Evolutionary conservation across 2,113 vertebrate genomes (phyloP), one percentile per base, ranked within the genome.

Genomic region (Dromiciops gliroides): DNA sequence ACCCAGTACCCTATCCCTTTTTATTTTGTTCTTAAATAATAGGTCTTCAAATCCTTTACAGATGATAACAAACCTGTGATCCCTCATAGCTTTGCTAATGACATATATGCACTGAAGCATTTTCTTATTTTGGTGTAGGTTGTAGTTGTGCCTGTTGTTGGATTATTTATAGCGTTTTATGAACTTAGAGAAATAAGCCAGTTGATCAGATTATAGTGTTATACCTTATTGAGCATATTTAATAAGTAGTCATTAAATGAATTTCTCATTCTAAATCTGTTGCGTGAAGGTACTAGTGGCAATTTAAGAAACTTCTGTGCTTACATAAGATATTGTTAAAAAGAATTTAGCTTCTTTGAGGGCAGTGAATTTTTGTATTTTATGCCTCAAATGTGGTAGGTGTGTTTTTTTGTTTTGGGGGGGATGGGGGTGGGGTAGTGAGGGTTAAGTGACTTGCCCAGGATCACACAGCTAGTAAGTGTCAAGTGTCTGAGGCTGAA

Each of bases 231-330:
- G 16, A 49, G 11, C 50, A n/a, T 50, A 75, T n/a, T 75, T 75
- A n/a, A 75, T 92, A 16, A 91, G 1, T 92, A 0, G 94, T 94
- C 50, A 89, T 52, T 90, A 52, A 92, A 91, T 83, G 26, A 26
- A n/a, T 26, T 91, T 92, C 25, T 91, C 44, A 0, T 83, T 83
- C n/a, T 92, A 47, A 75, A 12, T 92, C 48, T 8, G 10, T 92
- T 96, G 95, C 50, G 48, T 7, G 75, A 89, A 90, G n/a, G 22
- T 0, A 50, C 16, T 51, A 7, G 93, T 50, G 75, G 88, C 93
- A 92, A 92, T 25, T 94, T 89, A 51, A 95, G 90, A 50, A 96
- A 88, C 23, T 90, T 96, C 48, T 93, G 51, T 94, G 6, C 88
- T 83, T 44, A 44, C 19, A 44, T 83, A 83, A 83, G n/a, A 83